Evolutionary conservation across 2,113 vertebrate genomes (phyloP), one percentile per base, ranked within the genome.

Genomic region (Amphiprion ocellaris): DNA sequence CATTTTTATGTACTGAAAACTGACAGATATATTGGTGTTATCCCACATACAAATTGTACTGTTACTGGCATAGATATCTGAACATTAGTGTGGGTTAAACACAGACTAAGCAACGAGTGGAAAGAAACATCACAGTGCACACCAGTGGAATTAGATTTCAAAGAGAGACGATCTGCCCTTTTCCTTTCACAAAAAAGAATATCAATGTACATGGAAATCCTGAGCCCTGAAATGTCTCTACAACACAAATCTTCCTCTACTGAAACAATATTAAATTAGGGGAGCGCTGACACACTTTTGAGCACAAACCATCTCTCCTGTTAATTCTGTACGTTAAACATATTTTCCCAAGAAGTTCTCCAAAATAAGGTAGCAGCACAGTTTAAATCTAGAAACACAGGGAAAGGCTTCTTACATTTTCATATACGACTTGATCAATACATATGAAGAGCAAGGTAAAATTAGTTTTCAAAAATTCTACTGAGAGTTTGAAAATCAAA

Each of bases 241-340:
- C 8, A 81, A 77, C 19, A 33, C 26, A 66, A 21, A 46, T 65
- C 47, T 68, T 67, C 52, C 26, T 69, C 30, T 33, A 19, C 15
- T 78, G 21, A 26, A 44, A 44, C 41, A 12, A 69, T 14, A 50
- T 65, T 50, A 74, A 84, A 74, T 79, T 60, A 84, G 39, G 39
- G 49, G 61, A 72, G 56, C 55, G 23, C 28, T 37, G 41, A 52
- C 26, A 66, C 49, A 24, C 33, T 21, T 52, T 59, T 44, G 24
- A 84, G 61, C 54, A 62, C 24, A 54, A 44, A 52, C 24, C 26
- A 60, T 64, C 41, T 72, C 54, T 73, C 55, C n/a, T 59, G n/a
- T 79, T 65, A 24, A 61, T 81, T 67, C 24, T 12, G 49, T 46
- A 73, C 89, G 94, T 93, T 91, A 85, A 92, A 90, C 78, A 52